Evolutionary conservation across 2,888 invertebrate genomes (phyloP).

Genomic region (Sphinx pinastri): DNA sequence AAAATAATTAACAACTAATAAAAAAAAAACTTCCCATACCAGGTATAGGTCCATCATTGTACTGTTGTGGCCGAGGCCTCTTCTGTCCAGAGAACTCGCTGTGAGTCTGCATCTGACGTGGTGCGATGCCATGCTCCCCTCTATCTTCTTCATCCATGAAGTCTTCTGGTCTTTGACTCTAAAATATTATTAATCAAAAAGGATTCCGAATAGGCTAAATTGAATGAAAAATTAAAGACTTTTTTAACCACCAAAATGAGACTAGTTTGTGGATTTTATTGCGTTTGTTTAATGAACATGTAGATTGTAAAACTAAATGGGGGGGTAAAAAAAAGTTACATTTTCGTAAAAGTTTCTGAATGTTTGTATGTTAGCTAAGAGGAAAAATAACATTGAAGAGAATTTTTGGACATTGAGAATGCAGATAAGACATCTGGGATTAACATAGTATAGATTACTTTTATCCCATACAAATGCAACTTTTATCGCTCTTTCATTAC

Average conservation of each 20-base stretch:
- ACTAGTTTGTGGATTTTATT: too few species aligned
- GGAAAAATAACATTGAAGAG: too few species aligned
- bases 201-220: background rate
- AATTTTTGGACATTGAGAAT: too few species aligned
- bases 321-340: too few species aligned
- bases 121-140: slow-evolving; percentile 97
- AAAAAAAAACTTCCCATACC: slow-evolving; percentile 48
- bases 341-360: too few species aligned
- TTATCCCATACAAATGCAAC: too few species aligned
- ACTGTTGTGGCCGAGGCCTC: slow-evolving; percentile 51
- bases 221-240: too few species aligned
- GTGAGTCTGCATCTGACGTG: slow-evolving; percentile 91
- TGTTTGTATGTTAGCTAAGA: too few species aligned
- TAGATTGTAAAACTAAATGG: too few species aligned
- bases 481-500: background rate
- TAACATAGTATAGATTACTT: background rate
- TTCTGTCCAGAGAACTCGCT: slow-evolving; percentile 87
- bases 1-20: too few species aligned
- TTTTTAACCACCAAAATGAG: too few species aligned
- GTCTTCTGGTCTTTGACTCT: slow-evolving; percentile 91
- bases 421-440: background rate
- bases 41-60: slow-evolving; percentile 78
- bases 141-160: slow-evolving; percentile 99
- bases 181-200: slow-evolving; percentile 26
- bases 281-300: too few species aligned